These are phyloP conservation scores for Ctenodactylus gundi DNA, from an alignment of 2,113 vertebrate species.

Conservation along the genomic window DNA sequence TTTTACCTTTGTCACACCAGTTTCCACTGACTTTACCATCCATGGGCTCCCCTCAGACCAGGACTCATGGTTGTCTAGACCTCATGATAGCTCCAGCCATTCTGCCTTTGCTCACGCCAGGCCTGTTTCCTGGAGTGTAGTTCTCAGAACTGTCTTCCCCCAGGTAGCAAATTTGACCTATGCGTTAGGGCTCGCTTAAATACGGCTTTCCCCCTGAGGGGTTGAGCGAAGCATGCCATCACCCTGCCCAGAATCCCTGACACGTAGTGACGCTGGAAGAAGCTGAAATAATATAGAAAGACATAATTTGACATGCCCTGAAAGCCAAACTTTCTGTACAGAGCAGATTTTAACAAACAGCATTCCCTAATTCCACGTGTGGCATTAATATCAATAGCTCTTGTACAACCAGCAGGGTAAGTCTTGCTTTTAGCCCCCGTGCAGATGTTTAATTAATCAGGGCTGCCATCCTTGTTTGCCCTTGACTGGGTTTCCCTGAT, in stretches of 20 bases:
- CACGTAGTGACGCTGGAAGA: background rate
- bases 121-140: background rate
- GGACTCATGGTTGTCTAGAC: background rate
- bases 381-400: conserved; percentile 71
- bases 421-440: conserved; percentile 70
- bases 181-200: background rate
- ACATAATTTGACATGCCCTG: background rate
- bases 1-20: background rate
- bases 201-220: background rate
- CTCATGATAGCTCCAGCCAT: background rate
- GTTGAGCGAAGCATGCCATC: background rate
- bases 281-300: background rate
- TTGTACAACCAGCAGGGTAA: conserved; percentile 74
- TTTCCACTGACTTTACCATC: background rate
- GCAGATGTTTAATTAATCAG: conserved; percentile 86
- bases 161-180: background rate
- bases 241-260: background rate
- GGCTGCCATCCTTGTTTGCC: conserved; percentile 77
- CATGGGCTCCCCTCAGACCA: background rate
- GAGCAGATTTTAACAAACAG: conserved; percentile 58
- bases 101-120: background rate
- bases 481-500: conserved; percentile 82
- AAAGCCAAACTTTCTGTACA: background rate
- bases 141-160: background rate
- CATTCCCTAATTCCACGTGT: conserved; percentile 47